phyloP scores from a whole-genome alignment of 2,113 vertebrate species.

The Epinephelus lanceolatus region DNA sequence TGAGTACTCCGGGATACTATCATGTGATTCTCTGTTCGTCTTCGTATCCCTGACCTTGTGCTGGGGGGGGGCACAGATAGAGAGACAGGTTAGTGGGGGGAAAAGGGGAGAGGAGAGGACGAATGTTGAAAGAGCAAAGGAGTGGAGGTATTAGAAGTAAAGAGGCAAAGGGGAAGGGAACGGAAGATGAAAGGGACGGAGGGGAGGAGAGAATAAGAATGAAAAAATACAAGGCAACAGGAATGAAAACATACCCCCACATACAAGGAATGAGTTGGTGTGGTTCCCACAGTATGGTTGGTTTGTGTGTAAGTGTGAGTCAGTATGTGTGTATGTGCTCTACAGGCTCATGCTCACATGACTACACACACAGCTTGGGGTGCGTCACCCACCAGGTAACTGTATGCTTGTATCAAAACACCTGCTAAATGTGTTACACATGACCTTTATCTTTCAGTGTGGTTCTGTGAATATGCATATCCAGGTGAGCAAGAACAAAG shows the following conservation, averaged over 20 bases:
- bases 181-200: conserved; percentile 28
- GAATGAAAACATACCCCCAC: conserved; percentile 47
- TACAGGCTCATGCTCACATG: conserved; percentile 30
- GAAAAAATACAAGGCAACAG: conserved; percentile 43
- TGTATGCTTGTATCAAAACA: conserved; percentile 31
- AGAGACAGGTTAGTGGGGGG: neutral
- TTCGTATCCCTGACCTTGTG: conserved; percentile 72
- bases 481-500: neutral
- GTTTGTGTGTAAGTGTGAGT: neutral
- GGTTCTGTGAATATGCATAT: neutral
- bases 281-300: neutral
- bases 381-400: conserved; percentile 46
- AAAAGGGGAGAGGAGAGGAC: neutral
- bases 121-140: conserved; percentile 6
- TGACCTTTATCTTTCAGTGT: conserved; percentile 44
- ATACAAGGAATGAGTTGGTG: conserved; percentile 31
- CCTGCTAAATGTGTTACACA: conserved; percentile 55
- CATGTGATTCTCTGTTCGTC: conserved; percentile 65
- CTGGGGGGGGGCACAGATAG: conserved; percentile 10
- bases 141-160: conserved; percentile 5
- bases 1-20: conserved; percentile 34
- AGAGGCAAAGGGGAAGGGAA: conserved; percentile 10
- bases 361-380: conserved; percentile 23
- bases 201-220: conserved; percentile 16
- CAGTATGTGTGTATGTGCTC: neutral